These are phyloP conservation scores for Temnopleurus reevesii DNA, from an alignment of 53 echinoderm and acorn worm genomes.

Conservation along the genomic window DNA sequence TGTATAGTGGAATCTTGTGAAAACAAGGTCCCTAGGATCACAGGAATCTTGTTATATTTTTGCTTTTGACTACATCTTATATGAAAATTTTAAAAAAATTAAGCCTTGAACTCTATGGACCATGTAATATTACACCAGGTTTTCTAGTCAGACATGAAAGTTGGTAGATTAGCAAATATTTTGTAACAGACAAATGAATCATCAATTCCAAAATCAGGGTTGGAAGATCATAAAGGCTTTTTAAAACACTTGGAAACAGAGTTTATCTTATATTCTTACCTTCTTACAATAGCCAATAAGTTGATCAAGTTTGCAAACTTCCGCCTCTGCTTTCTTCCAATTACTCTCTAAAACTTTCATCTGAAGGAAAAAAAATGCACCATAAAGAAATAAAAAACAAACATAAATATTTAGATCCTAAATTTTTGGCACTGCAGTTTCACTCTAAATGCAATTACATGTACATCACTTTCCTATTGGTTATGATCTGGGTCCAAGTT, in stretches of 20 bases:
- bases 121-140: neutral
- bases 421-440: neutral
- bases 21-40: no score
- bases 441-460: no score
- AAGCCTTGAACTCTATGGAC: neutral
- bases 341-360: slow-evolving; percentile 85
- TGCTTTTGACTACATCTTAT: no score
- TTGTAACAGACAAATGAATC: neutral
- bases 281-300: slow-evolving; percentile 88
- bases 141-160: neutral
- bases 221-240: neutral
- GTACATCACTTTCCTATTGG: no score
- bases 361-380: slow-evolving; percentile 49
- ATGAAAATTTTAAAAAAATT: no score
- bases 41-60: no score
- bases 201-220: neutral
- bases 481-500: no score
- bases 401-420: neutral
- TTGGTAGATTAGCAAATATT: neutral
- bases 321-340: slow-evolving; percentile 97
- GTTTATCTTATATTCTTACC: slow-evolving; percentile 45
- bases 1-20: no score
- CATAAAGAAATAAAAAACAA: neutral
- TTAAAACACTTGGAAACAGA: neutral
- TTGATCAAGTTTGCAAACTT: slow-evolving; percentile 79